These are phyloP conservation scores for Nansenia antarctica DNA, from an alignment of 2,113 vertebrate species.

Conservation along the genomic window DNA sequence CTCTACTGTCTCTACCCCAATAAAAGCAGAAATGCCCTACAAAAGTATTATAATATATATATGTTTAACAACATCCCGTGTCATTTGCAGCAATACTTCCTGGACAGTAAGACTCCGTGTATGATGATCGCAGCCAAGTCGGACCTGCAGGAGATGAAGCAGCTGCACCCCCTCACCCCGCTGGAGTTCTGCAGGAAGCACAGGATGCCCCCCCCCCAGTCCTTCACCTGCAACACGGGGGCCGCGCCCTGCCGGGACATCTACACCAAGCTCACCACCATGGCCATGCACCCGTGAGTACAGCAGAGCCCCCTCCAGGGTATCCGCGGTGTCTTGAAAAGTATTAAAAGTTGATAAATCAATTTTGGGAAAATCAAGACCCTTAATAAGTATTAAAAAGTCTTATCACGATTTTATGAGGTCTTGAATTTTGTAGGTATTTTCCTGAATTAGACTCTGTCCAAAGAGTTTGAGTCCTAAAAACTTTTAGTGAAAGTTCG, in stretches of 20 bases:
- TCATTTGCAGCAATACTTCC: constrained; percentile 87
- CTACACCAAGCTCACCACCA: constrained; percentile 93
- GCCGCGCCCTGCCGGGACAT: constrained; percentile 87
- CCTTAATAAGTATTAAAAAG: too few relatives aligned
- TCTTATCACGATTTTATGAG: too few relatives aligned
- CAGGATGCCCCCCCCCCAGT: constrained; percentile 96
- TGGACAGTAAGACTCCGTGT: constrained; percentile 93
- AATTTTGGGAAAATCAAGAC: too few relatives aligned
- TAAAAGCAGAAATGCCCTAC: too few relatives aligned
- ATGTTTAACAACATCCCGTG: neutral
- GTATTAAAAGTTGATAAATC: too few relatives aligned
- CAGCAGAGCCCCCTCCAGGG: neutral
- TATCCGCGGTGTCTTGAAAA: too few relatives aligned
- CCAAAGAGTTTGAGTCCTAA: too few relatives aligned
- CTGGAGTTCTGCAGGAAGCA: constrained; percentile 94
- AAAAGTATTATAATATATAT: too few relatives aligned
- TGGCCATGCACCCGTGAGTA: constrained; percentile 99
- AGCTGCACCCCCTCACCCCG: constrained; percentile 86
- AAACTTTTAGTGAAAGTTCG: too few relatives aligned
- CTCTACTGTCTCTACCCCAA: too few relatives aligned
- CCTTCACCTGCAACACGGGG: constrained; percentile 89
- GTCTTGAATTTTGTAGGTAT: too few relatives aligned
- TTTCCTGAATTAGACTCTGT: too few relatives aligned
- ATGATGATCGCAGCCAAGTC: constrained; percentile 93
- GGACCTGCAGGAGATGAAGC: constrained; percentile 90